Evolutionary conservation across 2,113 vertebrate species (phyloP).

Genomic region (Protomyctophum bolini): DNA sequence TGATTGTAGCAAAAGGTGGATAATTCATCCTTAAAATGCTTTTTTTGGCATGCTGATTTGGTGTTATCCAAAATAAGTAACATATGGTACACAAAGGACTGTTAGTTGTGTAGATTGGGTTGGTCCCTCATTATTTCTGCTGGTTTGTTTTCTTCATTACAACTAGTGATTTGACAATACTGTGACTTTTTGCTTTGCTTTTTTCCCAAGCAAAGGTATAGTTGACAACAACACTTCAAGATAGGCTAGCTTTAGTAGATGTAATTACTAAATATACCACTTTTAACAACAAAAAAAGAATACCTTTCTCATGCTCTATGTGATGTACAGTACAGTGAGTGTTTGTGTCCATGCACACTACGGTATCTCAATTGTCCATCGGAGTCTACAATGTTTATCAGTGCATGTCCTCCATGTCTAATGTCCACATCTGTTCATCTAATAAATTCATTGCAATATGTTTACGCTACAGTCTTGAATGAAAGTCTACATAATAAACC

Average conservation of each 20-base stretch:
- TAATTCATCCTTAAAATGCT: too few relatives aligned
- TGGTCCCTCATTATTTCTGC: conserved; percentile 10
- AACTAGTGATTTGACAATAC: conserved; percentile 32
- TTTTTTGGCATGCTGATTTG: too few relatives aligned
- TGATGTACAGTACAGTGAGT: conserved; percentile 19
- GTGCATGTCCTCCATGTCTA: conserved; percentile 62
- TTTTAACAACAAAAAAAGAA: not conserved
- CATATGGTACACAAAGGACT: conserved; percentile 42
- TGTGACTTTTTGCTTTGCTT: conserved; percentile 29
- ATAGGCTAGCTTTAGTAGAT: conserved; percentile 11
- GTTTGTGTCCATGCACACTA: conserved; percentile 7
- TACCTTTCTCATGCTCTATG: conserved; percentile 13
- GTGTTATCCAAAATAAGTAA: not conserved
- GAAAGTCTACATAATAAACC: not conserved
- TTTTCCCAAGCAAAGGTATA: not conserved
- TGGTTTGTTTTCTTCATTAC: not conserved
- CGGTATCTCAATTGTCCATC: conserved; percentile 23
- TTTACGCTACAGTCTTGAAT: not conserved
- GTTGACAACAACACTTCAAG: not conserved
- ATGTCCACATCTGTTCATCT: conserved; percentile 29
- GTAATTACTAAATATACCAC: not conserved
- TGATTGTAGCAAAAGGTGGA: too few relatives aligned
- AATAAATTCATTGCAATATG: conserved; percentile 51
- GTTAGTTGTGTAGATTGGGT: conserved; percentile 36
- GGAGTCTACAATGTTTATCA: conserved; percentile 36